phyloP scores from a whole-genome alignment of 2,113 vertebrate species.

The Butorides virescens region DNA sequence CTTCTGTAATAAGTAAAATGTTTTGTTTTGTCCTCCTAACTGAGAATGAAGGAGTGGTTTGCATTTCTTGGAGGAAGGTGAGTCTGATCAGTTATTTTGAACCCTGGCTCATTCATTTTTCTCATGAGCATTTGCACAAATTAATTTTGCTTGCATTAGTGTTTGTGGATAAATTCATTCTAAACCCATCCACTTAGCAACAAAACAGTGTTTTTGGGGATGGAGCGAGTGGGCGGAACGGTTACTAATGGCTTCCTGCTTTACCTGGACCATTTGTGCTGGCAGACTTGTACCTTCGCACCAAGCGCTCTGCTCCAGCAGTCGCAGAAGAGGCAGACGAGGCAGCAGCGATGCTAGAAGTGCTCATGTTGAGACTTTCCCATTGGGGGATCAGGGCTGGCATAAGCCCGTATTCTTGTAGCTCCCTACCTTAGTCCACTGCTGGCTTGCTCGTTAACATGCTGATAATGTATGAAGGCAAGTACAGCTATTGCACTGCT shows the following conservation, averaged over 20 bases:
- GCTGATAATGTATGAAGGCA: background rate
- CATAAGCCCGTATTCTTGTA: background rate
- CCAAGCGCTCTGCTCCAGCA: rapidly evolving
- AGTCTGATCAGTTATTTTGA: background rate
- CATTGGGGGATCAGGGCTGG: background rate
- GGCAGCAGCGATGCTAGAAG: background rate
- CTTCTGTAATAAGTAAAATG: background rate
- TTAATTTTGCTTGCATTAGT: background rate
- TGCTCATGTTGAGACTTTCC: background rate
- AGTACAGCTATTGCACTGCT: background rate
- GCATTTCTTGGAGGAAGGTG: background rate
- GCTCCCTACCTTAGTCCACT: background rate
- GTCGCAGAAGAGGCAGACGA: background rate
- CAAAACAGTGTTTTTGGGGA: background rate
- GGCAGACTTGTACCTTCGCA: background rate
- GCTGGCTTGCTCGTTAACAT: background rate
- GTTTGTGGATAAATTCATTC: background rate
- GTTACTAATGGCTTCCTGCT: background rate
- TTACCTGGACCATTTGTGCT: background rate
- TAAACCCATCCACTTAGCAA: background rate
- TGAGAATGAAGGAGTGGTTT: background rate
- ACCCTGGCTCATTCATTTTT: background rate
- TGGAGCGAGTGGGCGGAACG: background rate
- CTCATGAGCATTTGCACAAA: background rate
- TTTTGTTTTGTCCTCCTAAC: background rate